A percentile compares a stretch with the other conserved stretches of the same genome.
Evolutionary conservation across 2,113 vertebrate genomes (phyloP).

Genomic region (Entelurus aequoreus): DNA sequence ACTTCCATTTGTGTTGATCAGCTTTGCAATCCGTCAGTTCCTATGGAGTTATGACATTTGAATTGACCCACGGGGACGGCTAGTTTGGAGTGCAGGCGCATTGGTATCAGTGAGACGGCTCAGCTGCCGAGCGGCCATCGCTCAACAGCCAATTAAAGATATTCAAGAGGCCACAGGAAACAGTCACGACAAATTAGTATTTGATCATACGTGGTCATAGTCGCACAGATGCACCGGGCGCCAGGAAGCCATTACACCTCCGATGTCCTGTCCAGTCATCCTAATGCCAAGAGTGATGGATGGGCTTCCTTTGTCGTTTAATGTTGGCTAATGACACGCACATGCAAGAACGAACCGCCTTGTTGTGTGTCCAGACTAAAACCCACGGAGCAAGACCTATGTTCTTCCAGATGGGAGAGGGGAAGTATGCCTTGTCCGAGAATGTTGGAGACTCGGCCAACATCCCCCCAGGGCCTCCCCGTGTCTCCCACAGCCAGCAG

Average conservation of each 20-base stretch:
- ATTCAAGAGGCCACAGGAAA: conserved; percentile 55
- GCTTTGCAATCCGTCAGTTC: conserved; percentile 40
- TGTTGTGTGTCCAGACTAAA: background rate
- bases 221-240: conserved; percentile 17
- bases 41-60: conserved; percentile 50
- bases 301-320: conserved; percentile 54
- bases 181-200: conserved; percentile 47
- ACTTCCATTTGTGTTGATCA: conserved; percentile 52
- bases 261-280: conserved; percentile 31
- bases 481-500: background rate
- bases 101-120: conserved; percentile 35
- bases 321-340: conserved; percentile 47
- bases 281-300: conserved; percentile 53
- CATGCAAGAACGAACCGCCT: conserved; percentile 18
- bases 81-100: conserved; percentile 35
- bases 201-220: conserved; percentile 24
- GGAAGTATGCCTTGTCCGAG: conserved; percentile 43
- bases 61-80: conserved; percentile 43
- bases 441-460: conserved; percentile 21
- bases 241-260: conserved; percentile 62
- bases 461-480: conserved; percentile 25
- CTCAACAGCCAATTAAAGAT: conserved; percentile 51
- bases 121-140: conserved; percentile 30
- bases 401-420: conserved; percentile 31
- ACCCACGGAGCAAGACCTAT: conserved; percentile 27